phyloP scores from a whole-genome alignment of 2,113 vertebrate genomes.

The Hydropotes inermis region DNA sequence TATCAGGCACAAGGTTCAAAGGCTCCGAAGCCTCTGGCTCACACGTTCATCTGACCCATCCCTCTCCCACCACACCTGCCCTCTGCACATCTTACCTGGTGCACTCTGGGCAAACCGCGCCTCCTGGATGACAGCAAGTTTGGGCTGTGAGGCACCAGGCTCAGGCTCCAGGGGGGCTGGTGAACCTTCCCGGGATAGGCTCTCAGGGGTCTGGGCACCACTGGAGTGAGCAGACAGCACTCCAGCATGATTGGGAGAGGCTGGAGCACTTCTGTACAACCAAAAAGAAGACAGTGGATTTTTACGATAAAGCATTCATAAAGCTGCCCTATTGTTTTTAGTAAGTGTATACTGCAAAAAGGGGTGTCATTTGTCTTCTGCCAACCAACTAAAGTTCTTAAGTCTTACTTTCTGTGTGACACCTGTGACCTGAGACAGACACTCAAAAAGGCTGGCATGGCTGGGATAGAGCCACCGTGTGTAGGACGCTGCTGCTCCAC shows the following conservation, averaged over 20 bases:
- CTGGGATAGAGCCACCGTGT: conserved; percentile 21
- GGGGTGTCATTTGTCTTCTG: conserved; percentile 48
- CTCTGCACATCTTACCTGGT: conserved; percentile 82
- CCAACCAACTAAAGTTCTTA: conserved; percentile 16
- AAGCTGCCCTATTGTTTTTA: background rate
- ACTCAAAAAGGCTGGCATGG: conserved; percentile 36
- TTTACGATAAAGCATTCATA: background rate
- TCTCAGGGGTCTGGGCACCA: conserved; percentile 97
- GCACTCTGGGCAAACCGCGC: conserved; percentile 95
- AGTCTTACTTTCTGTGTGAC: background rate
- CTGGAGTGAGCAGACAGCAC: conserved; percentile 96
- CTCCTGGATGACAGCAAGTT: conserved; percentile 96
- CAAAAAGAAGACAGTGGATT: conserved; percentile 64
- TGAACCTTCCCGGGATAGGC: conserved; percentile 96
- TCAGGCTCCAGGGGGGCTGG: conserved; percentile 94
- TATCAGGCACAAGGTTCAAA: too few species aligned
- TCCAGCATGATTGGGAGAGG: conserved; percentile 96
- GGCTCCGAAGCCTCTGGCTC: background rate
- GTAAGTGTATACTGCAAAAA: conserved; percentile 49
- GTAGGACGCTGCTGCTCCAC: background rate
- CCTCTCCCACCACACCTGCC: background rate
- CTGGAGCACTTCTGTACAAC: conserved; percentile 92
- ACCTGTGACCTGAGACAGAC: conserved; percentile 1
- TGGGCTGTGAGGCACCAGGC: conserved; percentile 89
- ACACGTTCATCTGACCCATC: rapidly evolving